Percentiles rank a stretch among this genome's conserved stretches.
Conservation (phyloP, 2,888 invertebrate genomes). For the Branchipolynoe longqiensis region DNA sequence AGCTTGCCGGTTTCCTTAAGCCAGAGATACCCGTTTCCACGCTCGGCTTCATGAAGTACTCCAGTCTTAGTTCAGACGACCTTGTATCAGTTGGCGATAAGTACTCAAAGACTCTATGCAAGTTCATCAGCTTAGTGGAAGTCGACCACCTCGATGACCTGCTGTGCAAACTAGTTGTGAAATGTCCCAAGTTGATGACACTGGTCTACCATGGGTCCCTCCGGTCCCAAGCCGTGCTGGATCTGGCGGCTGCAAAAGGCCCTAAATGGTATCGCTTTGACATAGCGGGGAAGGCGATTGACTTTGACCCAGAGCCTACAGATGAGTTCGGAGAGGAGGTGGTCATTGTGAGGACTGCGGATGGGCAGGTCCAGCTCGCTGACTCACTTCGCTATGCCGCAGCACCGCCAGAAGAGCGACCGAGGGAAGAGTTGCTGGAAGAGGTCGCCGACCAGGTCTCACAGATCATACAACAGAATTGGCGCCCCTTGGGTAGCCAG, state of each 20-base stretch:
- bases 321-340: conserved; percentile 68
- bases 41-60: conserved; percentile 71
- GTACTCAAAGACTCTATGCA: conserved; percentile 68
- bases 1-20: conserved; percentile 71
- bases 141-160: conserved; percentile 66
- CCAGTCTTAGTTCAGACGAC: conserved; percentile 68
- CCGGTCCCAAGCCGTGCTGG: conserved; percentile 66
- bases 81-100: conserved; percentile 69
- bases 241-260: conserved; percentile 68
- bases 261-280: conserved; percentile 69
- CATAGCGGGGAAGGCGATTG: conserved; percentile 64
- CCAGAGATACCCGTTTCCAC: conserved; percentile 72
- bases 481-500: conserved; percentile 58
- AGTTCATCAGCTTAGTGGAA: conserved; percentile 71
- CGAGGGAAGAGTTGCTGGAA: conserved; percentile 56
- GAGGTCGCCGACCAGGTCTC: conserved; percentile 44
- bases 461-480: conserved; percentile 49
- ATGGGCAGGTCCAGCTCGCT: conserved; percentile 68
- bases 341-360: conserved; percentile 68
- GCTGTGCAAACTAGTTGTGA: conserved; percentile 67
- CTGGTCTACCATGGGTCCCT: conserved; percentile 72
- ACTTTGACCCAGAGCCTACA: conserved; percentile 66
- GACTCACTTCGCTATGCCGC: conserved; percentile 60
- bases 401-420: conserved; percentile 66
- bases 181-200: conserved; percentile 68